phyloP scores from a whole-genome alignment of 2,888 invertebrate genomes.

The Tachystola acroxantha region DNA sequence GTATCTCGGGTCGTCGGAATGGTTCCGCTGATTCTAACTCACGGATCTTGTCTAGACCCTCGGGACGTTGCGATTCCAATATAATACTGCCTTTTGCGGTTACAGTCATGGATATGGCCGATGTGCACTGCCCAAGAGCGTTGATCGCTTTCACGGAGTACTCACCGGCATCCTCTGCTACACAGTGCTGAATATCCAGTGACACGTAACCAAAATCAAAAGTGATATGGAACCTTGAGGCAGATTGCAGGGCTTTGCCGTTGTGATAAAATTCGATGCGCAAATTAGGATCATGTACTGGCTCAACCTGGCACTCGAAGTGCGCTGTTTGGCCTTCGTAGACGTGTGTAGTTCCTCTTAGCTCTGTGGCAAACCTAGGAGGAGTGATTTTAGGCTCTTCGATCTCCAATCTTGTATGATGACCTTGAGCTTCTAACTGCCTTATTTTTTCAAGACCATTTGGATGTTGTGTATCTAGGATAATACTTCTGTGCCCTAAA shows the following conservation, averaged over 20 bases:
- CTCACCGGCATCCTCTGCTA: conserved; percentile 97
- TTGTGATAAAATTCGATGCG: conserved; percentile 95
- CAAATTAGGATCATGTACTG: conserved; percentile 92
- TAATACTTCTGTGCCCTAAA: conserved; percentile 88
- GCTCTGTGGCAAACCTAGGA: conserved; percentile 91
- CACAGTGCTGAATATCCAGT: conserved; percentile 94
- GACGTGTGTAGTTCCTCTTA: conserved; percentile 91
- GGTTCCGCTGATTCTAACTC: conserved; percentile 90
- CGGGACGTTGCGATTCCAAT: conserved; percentile 94
- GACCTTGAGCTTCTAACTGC: conserved; percentile 92
- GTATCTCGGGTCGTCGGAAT: conserved; percentile 87
- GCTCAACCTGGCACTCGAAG: conserved; percentile 96
- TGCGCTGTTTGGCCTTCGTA: conserved; percentile 96
- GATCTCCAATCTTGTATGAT: conserved; percentile 86
- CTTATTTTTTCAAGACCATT: conserved; percentile 94
- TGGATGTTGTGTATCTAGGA: conserved; percentile 94
- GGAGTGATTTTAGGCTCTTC: conserved; percentile 89
- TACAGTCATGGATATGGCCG: conserved; percentile 89
- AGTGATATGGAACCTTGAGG: conserved; percentile 94
- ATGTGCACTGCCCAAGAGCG: conserved; percentile 92
- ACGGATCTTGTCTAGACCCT: conserved; percentile 94
- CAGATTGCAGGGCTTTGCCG: conserved; percentile 93
- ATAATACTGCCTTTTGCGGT: conserved; percentile 91
- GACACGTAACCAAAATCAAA: conserved; percentile 99
- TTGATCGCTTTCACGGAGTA: conserved; percentile 96